These are phyloP conservation scores for Stigmatopora nigra DNA, from an alignment of 2,113 vertebrate species.

Conservation along the genomic window DNA sequence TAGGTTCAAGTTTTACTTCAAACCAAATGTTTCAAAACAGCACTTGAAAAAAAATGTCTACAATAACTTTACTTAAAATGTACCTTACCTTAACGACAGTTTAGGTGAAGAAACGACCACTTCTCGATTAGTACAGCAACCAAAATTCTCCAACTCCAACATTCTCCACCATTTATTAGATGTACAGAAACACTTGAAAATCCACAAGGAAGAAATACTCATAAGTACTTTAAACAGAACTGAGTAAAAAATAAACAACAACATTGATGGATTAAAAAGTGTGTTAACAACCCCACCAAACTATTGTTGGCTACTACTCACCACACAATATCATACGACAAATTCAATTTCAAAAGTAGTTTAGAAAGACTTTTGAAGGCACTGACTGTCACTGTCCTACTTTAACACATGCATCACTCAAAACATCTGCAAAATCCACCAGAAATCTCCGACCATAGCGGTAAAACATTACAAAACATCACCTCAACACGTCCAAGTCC, in stretches of 20 bases:
- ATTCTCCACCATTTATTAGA: constrained; percentile 69
- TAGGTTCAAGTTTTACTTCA: too few relatives aligned
- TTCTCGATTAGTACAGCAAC: constrained; percentile 40
- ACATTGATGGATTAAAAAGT: background rate
- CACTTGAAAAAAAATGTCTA: background rate
- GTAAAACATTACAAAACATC: background rate
- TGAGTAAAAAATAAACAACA: background rate
- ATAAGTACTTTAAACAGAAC: background rate
- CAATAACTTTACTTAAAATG: background rate
- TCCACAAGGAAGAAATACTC: constrained; percentile 43
- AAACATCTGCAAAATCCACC: background rate
- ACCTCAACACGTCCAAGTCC: background rate
- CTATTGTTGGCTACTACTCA: background rate
- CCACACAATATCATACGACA: background rate
- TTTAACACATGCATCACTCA: background rate
- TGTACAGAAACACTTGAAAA: constrained; percentile 69
- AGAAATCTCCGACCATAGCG: background rate
- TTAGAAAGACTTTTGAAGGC: constrained; percentile 8
- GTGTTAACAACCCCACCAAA: constrained; percentile 1
- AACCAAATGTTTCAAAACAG: background rate
- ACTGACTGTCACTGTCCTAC: constrained; percentile 1
- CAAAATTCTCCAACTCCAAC: constrained; percentile 7
- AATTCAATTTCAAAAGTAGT: constrained; percentile 1
- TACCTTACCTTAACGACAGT: background rate
- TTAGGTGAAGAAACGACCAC: constrained; percentile 29